Evolutionary conservation across 2,797 vertebrate genomes (phyloP).

Genomic region (Tarsius wallacei): DNA sequence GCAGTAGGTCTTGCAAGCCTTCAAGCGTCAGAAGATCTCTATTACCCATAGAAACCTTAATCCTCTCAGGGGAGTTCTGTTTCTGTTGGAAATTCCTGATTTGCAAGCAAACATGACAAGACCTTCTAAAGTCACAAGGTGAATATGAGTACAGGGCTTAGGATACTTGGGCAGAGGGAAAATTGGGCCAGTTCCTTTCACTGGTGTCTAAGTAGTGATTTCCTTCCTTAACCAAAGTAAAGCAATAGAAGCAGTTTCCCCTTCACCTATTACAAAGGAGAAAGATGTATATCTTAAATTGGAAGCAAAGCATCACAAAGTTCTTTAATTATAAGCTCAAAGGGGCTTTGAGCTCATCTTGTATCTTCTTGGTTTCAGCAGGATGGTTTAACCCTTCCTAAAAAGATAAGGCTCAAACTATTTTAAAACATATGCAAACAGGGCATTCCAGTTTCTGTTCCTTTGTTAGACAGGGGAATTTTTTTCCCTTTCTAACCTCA

Average conservation of each 20-base stretch:
- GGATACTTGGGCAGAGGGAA: not conserved
- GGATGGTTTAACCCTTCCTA: slow-evolving; percentile 55
- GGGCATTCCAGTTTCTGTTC: slow-evolving; percentile 39
- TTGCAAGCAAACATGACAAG: slow-evolving; percentile 57
- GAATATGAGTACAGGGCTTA: not conserved
- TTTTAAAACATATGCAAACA: slow-evolving; percentile 65
- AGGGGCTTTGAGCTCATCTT: slow-evolving; percentile 49
- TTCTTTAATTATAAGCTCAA: slow-evolving; percentile 64
- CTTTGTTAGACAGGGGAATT: slow-evolving; percentile 6
- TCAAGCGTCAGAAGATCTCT: slow-evolving; percentile 20
- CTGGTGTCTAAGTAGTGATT: slow-evolving; percentile 53
- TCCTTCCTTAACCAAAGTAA: slow-evolving; percentile 53
- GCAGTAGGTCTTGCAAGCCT: not conserved
- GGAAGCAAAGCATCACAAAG: slow-evolving; percentile 57
- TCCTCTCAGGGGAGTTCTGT: slow-evolving; percentile 40
- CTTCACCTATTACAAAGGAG: slow-evolving; percentile 35
- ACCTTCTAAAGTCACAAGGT: not conserved
- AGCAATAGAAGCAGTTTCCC: not conserved
- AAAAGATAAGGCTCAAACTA: slow-evolving; percentile 71
- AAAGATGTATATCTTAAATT: slow-evolving; percentile 57
- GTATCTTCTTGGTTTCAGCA: slow-evolving; percentile 58
- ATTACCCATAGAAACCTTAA: not conserved
- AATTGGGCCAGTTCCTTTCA: not conserved
- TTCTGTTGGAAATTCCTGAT: slow-evolving; percentile 67
- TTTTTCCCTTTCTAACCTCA: slow-evolving; percentile 20